Percentiles rank a stretch among this genome's conserved stretches.
Conservation (phyloP, 2,113 vertebrate genomes). For the Brachypodius melanocephalos region DNA sequence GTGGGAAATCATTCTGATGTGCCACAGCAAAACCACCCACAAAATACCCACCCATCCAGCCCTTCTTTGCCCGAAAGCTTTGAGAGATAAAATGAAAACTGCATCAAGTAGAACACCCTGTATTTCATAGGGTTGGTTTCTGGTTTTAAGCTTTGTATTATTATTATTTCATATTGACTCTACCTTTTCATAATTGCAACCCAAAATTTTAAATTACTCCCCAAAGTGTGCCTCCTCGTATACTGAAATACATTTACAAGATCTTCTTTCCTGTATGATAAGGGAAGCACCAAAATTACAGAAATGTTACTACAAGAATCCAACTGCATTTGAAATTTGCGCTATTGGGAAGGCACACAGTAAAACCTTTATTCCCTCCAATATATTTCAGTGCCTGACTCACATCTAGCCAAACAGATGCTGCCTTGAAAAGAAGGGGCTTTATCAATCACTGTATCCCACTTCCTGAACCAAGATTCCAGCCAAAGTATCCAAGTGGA, state of each 20-base stretch:
- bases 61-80: not conserved
- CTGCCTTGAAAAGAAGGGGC: slow-evolving; percentile 20
- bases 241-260: not conserved
- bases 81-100: not conserved
- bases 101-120: not conserved
- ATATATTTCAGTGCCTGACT: slow-evolving; percentile 3
- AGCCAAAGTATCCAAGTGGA: slow-evolving; percentile 3
- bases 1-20: not conserved
- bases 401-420: slow-evolving; percentile 30
- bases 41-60: not conserved
- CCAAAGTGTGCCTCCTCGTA: not conserved
- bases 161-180: not conserved
- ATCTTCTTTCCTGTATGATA: not conserved
- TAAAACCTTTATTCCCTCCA: slow-evolving; percentile 27
- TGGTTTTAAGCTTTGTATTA: not conserved
- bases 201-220: not conserved
- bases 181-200: not conserved
- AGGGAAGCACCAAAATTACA: not conserved
- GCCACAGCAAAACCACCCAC: not conserved
- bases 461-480: slow-evolving; percentile 37
- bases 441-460: slow-evolving; percentile 4
- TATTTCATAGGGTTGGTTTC: not conserved
- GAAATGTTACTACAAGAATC: not conserved
- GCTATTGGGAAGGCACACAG: not conserved
- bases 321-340: not conserved